Percentiles rank a stretch among this genome's conserved stretches.
Evolutionary conservation across 2,113 vertebrate genomes (phyloP).

Genomic region (Datnioides undecimradiatus): DNA sequence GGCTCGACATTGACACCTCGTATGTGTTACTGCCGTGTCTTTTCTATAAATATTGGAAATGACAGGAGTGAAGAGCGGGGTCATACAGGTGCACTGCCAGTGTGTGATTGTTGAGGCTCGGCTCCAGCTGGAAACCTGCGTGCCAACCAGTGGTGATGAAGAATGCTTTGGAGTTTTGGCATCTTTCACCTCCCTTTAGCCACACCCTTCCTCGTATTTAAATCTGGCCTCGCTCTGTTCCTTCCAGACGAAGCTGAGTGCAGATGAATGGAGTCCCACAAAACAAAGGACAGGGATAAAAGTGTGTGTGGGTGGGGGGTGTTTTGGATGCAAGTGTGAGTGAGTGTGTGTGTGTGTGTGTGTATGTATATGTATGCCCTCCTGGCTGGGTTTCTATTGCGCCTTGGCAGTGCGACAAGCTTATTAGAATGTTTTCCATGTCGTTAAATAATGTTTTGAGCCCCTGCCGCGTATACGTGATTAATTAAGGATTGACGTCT

Average conservation of each 20-base stretch:
- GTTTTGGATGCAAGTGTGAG: conserved; percentile 28
- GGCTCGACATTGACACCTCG: background rate
- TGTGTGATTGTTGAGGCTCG: background rate
- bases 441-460: conserved; percentile 84
- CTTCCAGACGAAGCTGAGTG: conserved; percentile 62
- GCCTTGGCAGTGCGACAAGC: conserved; percentile 81
- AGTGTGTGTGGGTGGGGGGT: conserved; percentile 38
- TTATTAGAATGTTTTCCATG: conserved; percentile 85
- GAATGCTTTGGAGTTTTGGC: conserved; percentile 61
- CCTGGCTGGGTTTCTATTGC: conserved; percentile 73
- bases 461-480: conserved; percentile 80
- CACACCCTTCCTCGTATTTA: conserved; percentile 69
- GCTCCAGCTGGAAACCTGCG: background rate
- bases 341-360: background rate
- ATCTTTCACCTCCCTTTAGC: conserved; percentile 58
- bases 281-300: conserved; percentile 69
- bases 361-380: conserved; percentile 45
- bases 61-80: background rate
- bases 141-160: conserved; percentile 51
- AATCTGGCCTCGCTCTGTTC: conserved; percentile 54
- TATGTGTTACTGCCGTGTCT: background rate
- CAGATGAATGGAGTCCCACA: conserved; percentile 62
- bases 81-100: background rate
- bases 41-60: background rate
- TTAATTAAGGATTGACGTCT: conserved; percentile 84